Evolutionary conservation across 2,888 invertebrate genomes (phyloP).

Genomic region (Mechanitis mazaeus): DNA sequence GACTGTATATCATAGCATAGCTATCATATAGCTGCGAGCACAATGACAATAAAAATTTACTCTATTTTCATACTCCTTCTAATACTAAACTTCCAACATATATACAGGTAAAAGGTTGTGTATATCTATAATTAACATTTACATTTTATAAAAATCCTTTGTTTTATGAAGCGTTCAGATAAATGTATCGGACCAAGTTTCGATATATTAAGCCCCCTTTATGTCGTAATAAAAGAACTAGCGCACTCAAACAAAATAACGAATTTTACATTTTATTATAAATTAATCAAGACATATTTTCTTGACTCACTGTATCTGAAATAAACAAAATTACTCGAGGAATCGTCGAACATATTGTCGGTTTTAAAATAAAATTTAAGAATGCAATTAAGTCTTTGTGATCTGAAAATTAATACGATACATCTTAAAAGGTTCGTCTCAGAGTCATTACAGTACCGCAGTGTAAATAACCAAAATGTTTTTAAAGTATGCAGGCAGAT

Average conservation of each 20-base stretch:
- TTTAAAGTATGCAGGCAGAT: slow-evolving; percentile 40
- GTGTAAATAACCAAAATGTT: slow-evolving; percentile 49
- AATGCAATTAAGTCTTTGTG: slow-evolving; percentile 63
- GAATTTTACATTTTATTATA: slow-evolving; percentile 57
- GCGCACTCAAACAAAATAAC: slow-evolving; percentile 34
- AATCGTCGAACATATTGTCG: slow-evolving; percentile 57
- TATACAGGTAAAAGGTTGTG: too few relatives aligned
- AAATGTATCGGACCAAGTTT: slow-evolving; percentile 39
- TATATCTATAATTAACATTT: too few relatives aligned
- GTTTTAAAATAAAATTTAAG: slow-evolving; percentile 70
- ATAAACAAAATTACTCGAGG: slow-evolving; percentile 34
- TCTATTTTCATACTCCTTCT: background rate
- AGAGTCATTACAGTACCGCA: slow-evolving; percentile 61
- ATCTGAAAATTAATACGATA: slow-evolving; percentile 63
- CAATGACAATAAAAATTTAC: background rate
- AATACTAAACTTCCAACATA: too few relatives aligned
- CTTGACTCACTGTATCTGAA: slow-evolving; percentile 45
- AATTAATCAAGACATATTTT: slow-evolving; percentile 55
- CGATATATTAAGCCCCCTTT: slow-evolving; percentile 62
- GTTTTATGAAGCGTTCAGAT: background rate
- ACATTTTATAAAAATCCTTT: too few relatives aligned
- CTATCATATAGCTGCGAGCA: background rate
- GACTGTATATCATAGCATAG: background rate
- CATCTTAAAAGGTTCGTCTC: slow-evolving; percentile 46
- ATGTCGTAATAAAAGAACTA: slow-evolving; percentile 51